Evolutionary conservation across 1,140 invertebrate genomes (phyloP), one percentile per base, ranked within the genome.

Genomic region (Drosophila orena): DNA sequence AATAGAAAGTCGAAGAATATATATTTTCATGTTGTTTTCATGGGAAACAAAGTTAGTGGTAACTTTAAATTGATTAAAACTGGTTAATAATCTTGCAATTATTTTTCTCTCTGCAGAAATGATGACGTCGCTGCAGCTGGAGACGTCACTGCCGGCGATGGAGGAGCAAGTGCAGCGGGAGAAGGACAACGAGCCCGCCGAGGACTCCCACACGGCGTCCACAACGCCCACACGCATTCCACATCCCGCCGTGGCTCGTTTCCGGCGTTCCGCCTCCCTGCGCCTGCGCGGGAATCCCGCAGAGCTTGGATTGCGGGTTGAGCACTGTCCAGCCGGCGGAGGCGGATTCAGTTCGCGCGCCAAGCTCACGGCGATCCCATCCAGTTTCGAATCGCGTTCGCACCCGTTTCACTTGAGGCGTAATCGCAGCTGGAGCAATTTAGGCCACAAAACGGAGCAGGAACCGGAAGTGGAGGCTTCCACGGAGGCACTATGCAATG

Each of bases 181-280:
- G 11, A 46, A 53, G 43, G 34, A 37, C 37, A 35, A 35, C 2
- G 49, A 35, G 30, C 22, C 12, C 37, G 38, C 56, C 38, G 47
- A 38, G 58, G 52, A 57, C 20, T 20, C 64, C 53, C 24, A 47
- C 44, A 17, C 59, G 20, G 30, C 76, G 38, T 34, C 71, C 38
- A 53, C 66, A 53, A 50, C 76, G 43, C 81, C 83, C 61, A 86
- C 89, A 37, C 79, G 79, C 50, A 86, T 89, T 72, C 89, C 90
- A 66, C 74, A 86, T 81, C 77, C 74, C 17, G 47, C 46, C 14
- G 47, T 43, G 35, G 46, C 59, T 38, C 61, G 68, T 50, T 58
- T 91, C 15, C 81, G 66, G 1, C 84, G 89, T 76, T 91, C 89
- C 73, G 78, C 70, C 6, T 74, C 88, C n/a, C 49, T 91, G 90